Percentiles rank a stretch among this genome's conserved stretches.
These are phyloP conservation scores for Prosopocoilus inquinatus DNA, from an alignment of 2,888 invertebrate genomes.

Conservation along the genomic window DNA sequence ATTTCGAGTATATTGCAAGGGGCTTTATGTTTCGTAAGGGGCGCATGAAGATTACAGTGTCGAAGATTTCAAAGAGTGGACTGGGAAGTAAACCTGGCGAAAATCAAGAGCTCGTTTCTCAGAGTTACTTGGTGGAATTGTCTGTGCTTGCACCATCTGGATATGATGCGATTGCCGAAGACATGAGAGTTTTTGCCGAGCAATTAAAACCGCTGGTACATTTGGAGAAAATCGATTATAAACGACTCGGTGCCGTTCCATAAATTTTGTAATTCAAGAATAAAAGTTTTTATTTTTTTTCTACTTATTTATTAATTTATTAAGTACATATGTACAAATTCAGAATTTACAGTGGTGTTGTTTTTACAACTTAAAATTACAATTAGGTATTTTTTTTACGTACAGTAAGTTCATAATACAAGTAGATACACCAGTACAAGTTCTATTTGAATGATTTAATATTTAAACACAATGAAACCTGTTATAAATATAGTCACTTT, in stretches of 20 bases:
- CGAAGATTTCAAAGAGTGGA: constrained; percentile 80
- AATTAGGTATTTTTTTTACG: too few species aligned
- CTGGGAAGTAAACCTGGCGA: constrained; percentile 70
- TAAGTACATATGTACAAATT: background rate
- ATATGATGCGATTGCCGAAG: constrained; percentile 93
- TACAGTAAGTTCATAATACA: too few species aligned
- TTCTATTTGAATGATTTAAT: too few species aligned
- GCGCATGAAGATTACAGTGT: constrained; percentile 94
- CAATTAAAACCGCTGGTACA: constrained; percentile 89
- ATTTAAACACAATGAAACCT: too few species aligned
- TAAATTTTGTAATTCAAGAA: constrained; percentile 7
- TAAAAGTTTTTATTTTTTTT: constrained; percentile 8
- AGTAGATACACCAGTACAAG: too few species aligned
- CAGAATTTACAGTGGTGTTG: background rate
- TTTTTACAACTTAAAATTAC: too few species aligned
- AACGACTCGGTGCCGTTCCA: constrained; percentile 57
- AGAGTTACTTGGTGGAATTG: constrained; percentile 90
- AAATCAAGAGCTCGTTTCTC: constrained; percentile 79
- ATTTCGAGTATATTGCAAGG: constrained; percentile 91
- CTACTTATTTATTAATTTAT: constrained; percentile 22
- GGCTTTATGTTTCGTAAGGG: constrained; percentile 96
- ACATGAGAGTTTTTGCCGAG: constrained; percentile 93
- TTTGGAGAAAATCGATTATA: constrained; percentile 90
- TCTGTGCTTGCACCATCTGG: constrained; percentile 87
- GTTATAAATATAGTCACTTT: too few species aligned